Conservation (phyloP, 2,797 vertebrate genomes). For the Sylvia borin region DNA sequence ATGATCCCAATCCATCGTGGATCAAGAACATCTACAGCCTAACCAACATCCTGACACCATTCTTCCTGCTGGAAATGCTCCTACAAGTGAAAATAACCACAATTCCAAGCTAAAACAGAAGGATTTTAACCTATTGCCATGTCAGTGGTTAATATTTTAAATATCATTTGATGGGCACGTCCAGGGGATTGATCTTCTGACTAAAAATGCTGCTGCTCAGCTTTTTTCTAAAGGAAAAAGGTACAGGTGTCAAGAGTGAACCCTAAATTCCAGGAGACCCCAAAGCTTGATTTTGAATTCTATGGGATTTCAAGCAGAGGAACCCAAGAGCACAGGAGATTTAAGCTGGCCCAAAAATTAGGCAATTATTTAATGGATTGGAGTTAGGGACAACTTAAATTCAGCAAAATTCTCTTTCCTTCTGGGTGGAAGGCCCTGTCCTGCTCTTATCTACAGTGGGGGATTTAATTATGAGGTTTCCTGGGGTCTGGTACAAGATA, state of each 20-base stretch:
- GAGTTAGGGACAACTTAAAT: background rate
- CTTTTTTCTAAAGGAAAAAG: background rate
- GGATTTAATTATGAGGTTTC: background rate
- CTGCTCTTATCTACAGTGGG: background rate
- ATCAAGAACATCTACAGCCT: background rate
- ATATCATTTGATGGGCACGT: fast-evolving
- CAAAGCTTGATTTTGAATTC: background rate
- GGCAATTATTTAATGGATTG: background rate
- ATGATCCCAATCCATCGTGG: background rate
- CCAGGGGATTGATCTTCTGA: background rate
- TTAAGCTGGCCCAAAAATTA: background rate
- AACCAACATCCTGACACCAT: background rate
- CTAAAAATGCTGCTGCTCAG: background rate
- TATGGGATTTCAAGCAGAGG: background rate
- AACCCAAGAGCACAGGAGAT: background rate
- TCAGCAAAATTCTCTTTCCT: background rate
- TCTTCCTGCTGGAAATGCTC: background rate
- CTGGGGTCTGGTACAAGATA: background rate
- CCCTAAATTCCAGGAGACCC: background rate
- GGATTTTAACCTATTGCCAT: background rate
- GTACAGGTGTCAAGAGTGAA: background rate
- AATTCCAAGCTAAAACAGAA: background rate
- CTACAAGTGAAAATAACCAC: background rate
- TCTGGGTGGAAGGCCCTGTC: background rate
- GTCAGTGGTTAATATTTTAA: background rate